These are phyloP conservation scores for Cichlasoma orientale DNA, from an alignment of 2,797 vertebrate species.

Conservation along the genomic window DNA sequence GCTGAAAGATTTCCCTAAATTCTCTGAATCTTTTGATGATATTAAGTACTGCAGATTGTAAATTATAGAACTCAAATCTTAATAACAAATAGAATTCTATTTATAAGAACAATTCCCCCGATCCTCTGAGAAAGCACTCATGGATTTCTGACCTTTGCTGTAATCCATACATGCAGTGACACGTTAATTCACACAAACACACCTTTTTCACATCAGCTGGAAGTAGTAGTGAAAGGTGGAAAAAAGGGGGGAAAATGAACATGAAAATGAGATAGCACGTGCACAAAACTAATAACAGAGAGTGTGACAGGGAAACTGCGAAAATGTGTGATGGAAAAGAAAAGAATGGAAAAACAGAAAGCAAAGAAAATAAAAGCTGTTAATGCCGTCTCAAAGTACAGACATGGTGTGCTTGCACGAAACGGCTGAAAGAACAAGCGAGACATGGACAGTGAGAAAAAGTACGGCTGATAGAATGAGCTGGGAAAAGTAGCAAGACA, in stretches of 20 bases:
- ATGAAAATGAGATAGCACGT: slow-evolving; percentile 4
- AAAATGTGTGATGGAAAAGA: background rate
- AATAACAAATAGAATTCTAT: background rate
- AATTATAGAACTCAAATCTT: background rate
- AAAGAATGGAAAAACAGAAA: background rate
- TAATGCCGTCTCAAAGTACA: background rate
- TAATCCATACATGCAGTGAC: background rate
- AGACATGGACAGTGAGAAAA: background rate
- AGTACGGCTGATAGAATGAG: background rate
- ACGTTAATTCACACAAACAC: background rate
- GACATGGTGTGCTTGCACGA: background rate
- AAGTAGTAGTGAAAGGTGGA: background rate
- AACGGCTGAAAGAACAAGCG: background rate
- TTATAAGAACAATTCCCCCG: background rate
- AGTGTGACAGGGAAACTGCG: background rate
- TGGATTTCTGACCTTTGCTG: background rate
- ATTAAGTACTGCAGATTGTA: background rate
- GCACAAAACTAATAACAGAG: background rate
- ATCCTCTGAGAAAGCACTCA: background rate
- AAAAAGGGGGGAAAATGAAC: background rate
- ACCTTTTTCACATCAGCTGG: slow-evolving; percentile 8
- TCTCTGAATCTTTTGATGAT: background rate
- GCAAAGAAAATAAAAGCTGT: background rate
- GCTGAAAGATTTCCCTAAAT: background rate
- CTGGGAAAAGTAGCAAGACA: background rate